Conservation (phyloP, 2,113 vertebrate species). For the Stegastes partitus region DNA sequence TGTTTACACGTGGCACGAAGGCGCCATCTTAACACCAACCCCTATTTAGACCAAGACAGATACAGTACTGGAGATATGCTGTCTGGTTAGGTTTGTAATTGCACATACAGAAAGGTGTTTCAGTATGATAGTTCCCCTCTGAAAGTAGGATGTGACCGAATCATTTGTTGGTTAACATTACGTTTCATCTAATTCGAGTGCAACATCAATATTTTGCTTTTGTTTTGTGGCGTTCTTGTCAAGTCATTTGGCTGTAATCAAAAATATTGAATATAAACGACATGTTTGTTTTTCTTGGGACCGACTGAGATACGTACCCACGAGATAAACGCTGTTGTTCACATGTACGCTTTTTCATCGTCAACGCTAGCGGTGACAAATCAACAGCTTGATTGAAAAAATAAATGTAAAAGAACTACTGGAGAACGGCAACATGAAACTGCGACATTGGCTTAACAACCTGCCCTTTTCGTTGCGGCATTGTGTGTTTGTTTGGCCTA, state of each 20-base stretch:
- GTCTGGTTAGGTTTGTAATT: not conserved
- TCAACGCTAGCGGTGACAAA: not conserved
- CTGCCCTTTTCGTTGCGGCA: not conserved
- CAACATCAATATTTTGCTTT: not conserved
- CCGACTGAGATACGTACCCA: not conserved
- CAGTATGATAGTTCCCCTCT: not conserved
- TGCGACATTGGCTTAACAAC: not conserved
- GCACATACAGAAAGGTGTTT: constrained; percentile 2
- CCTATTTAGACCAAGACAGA: constrained; percentile 55
- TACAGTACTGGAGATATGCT: constrained; percentile 26
- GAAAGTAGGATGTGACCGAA: not conserved
- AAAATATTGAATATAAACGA: not conserved
- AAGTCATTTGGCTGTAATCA: constrained; percentile 2
- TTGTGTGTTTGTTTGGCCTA: not conserved
- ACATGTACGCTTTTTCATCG: not conserved
- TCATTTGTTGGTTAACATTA: not conserved
- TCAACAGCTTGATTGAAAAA: not conserved
- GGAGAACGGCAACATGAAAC: not conserved
- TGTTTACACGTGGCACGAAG: constrained; percentile 77
- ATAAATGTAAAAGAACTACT: not conserved
- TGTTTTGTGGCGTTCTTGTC: constrained; percentile 6
- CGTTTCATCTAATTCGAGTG: not conserved
- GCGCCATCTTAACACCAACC: constrained; percentile 79
- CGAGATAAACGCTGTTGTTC: not conserved
- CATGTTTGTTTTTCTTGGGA: not conserved